Conservation (phyloP, 2,113 vertebrate species). For the Rhea americana region DNA sequence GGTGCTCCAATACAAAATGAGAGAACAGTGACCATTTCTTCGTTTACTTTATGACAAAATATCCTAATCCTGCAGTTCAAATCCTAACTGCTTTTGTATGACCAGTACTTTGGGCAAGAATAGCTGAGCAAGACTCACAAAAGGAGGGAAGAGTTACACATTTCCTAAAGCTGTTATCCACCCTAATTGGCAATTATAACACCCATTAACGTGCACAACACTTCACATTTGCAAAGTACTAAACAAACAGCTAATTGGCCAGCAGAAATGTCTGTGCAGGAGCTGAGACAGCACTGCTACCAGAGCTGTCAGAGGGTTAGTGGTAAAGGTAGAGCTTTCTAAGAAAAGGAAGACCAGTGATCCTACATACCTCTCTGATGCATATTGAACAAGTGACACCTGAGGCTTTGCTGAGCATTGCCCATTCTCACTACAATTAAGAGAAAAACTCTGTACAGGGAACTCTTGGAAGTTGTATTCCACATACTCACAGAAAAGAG, state of each 20-base stretch:
- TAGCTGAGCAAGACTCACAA: accelerated
- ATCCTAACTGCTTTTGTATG: accelerated
- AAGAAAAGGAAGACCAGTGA: accelerated
- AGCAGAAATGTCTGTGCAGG: not conserved
- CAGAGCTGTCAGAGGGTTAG: not conserved
- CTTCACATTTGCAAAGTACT: accelerated
- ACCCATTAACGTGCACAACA: not conserved
- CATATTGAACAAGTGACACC: not conserved
- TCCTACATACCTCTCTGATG: not conserved
- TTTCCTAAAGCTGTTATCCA: not conserved
- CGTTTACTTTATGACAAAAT: not conserved
- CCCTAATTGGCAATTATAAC: slow-evolving; percentile 11
- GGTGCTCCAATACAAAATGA: not conserved
- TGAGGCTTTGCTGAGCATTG: accelerated
- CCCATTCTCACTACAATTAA: accelerated
- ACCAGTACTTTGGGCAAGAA: accelerated
- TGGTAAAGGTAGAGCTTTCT: not conserved
- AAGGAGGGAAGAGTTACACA: not conserved
- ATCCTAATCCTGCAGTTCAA: accelerated
- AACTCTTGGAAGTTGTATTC: too few relatives aligned
- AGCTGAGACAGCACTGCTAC: not conserved
- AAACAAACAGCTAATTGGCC: not conserved
- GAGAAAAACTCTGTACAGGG: accelerated
- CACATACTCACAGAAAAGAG: accelerated
- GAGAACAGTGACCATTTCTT: not conserved